phyloP scores from a whole-genome alignment of 2,888 invertebrate genomes.

The Lobophora halterata region DNA sequence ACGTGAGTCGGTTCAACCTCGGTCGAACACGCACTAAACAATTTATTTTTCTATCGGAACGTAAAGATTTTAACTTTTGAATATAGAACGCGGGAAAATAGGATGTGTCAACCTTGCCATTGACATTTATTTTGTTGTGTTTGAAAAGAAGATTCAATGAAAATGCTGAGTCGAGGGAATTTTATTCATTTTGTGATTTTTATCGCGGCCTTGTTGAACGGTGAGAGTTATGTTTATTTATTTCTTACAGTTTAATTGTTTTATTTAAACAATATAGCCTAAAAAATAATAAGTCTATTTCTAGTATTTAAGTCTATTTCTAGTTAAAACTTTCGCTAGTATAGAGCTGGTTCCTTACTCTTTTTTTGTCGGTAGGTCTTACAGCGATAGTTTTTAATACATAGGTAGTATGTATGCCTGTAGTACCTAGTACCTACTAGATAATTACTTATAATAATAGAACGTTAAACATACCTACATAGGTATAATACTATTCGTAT shows the following conservation, averaged over 20 bases:
- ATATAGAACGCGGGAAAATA: conserved; percentile 50
- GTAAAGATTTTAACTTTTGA: conserved; percentile 36
- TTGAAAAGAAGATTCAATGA: conserved; percentile 34
- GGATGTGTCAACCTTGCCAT: conserved; percentile 49
- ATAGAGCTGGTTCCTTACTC: too few relatives aligned
- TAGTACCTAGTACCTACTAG: too few relatives aligned
- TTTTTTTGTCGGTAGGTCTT: too few relatives aligned
- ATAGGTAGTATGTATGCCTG: too few relatives aligned
- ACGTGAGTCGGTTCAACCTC: conserved; percentile 47
- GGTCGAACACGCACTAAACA: conserved; percentile 47
- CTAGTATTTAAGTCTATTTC: too few relatives aligned
- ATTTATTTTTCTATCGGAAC: conserved; percentile 40
- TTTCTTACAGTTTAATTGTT: neutral
- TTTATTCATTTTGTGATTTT: conserved; percentile 34
- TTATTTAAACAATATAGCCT: too few relatives aligned
- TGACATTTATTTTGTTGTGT: conserved; percentile 37
- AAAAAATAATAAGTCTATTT: too few relatives aligned
- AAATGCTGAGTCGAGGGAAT: conserved; percentile 28
- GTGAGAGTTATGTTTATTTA: conserved; percentile 34
- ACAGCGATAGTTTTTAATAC: too few relatives aligned
- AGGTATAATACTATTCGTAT: too few relatives aligned
- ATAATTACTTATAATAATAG: too few relatives aligned
- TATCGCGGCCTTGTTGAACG: conserved; percentile 33
- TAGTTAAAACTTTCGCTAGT: too few relatives aligned
- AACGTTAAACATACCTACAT: too few relatives aligned